A percentile compares a stretch with the other conserved stretches of the same genome.
Conservation (phyloP, 2,113 vertebrate genomes). For the Microcebus jonahi region DNA sequence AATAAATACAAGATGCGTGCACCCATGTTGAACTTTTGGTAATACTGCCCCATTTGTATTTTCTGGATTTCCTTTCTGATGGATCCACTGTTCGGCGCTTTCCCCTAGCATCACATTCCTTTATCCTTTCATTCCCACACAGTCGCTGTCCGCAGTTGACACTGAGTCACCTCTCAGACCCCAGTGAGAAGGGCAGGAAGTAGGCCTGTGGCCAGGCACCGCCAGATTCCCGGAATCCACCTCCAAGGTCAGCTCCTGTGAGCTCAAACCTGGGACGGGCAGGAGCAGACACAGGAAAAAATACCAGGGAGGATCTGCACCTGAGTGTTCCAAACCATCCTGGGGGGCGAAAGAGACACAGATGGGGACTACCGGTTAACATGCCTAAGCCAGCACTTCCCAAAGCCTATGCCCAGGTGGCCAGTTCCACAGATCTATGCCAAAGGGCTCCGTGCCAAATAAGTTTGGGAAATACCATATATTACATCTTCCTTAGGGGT, state of each 20-base stretch:
- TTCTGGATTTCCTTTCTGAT: constrained; percentile 42
- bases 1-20: background rate
- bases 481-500: background rate
- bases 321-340: background rate
- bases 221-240: background rate
- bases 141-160: background rate
- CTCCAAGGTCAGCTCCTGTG: background rate
- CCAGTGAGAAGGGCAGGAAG: background rate
- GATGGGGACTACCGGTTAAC: background rate
- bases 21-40: background rate
- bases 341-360: background rate
- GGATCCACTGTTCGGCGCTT: background rate
- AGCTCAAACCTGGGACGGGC: background rate
- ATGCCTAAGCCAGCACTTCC: background rate
- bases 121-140: background rate
- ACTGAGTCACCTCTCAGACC: background rate
- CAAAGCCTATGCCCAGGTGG: background rate
- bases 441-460: background rate
- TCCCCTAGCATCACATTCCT: background rate
- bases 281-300: background rate
- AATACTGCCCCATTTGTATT: background rate
- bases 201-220: background rate
- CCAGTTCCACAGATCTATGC: background rate
- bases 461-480: background rate
- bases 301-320: background rate